These are phyloP conservation scores for Nansenia antarctica DNA, from an alignment of 2,113 vertebrate genomes.

Conservation along the genomic window DNA sequence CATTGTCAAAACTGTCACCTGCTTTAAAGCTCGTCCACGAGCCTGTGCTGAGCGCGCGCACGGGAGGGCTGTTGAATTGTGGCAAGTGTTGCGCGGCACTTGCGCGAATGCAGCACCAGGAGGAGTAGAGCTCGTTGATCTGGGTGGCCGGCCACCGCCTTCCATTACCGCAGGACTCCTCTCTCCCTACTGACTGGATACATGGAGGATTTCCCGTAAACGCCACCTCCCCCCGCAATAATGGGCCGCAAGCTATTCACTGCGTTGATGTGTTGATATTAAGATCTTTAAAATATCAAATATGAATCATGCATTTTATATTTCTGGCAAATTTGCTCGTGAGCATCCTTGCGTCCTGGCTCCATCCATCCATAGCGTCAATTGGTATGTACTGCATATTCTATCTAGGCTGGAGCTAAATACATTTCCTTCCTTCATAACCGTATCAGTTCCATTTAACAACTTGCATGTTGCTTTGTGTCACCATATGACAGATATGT, in stretches of 20 bases:
- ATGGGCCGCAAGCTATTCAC: conserved; percentile 66
- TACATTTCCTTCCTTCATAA: conserved; percentile 3
- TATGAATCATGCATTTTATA: conserved; percentile 84
- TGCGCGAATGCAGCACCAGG: conserved; percentile 32
- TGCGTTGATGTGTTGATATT: conserved; percentile 72
- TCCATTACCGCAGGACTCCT: conserved; percentile 55
- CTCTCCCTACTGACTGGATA: conserved; percentile 55
- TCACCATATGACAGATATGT: background rate
- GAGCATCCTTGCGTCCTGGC: conserved; percentile 71
- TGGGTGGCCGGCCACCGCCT: conserved; percentile 74
- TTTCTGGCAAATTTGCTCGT: conserved; percentile 77
- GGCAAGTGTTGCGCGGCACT: background rate
- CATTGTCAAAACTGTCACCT: conserved; percentile 6
- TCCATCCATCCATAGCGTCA: conserved; percentile 69
- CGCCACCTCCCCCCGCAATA: conserved; percentile 54
- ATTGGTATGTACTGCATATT: conserved; percentile 69
- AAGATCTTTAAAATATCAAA: conserved; percentile 72
- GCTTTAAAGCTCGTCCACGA: conserved; percentile 10
- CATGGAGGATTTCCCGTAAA: conserved; percentile 59
- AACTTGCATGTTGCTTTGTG: background rate
- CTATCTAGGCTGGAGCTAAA: conserved; percentile 7
- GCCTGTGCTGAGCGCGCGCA: conserved; percentile 13
- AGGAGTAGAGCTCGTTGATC: conserved; percentile 61
- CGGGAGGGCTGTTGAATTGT: conserved; percentile 13
- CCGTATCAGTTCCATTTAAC: conserved; percentile 31